Conservation (phyloP, 2,113 vertebrate species). For the Mohoua ochrocephala region DNA sequence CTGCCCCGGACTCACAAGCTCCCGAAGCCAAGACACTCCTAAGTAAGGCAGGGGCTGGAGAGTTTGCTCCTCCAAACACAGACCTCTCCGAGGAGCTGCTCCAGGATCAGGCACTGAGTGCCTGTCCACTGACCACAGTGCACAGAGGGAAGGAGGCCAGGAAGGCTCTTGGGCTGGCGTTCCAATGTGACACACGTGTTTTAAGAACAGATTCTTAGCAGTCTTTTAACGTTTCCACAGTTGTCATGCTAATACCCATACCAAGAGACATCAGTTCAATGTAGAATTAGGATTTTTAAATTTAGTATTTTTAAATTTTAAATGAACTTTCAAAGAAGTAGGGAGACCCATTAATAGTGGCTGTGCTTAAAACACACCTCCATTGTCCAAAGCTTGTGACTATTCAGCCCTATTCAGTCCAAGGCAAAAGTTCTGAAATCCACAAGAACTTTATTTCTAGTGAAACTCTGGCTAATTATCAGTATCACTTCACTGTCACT, state of each 20-base stretch:
- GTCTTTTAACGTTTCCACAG: background rate
- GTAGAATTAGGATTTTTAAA: background rate
- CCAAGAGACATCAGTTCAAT: background rate
- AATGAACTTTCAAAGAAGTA: background rate
- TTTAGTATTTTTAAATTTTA: background rate
- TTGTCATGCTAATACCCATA: too few species aligned
- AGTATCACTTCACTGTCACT: background rate
- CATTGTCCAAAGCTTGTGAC: accelerated
- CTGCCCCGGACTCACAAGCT: background rate
- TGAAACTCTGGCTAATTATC: background rate
- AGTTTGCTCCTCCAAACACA: too few species aligned
- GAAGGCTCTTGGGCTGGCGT: background rate
- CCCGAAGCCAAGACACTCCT: background rate
- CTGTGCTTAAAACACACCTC: background rate
- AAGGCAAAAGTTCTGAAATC: background rate
- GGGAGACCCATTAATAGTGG: background rate
- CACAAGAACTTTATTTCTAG: background rate
- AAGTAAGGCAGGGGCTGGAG: background rate
- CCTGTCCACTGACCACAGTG: background rate
- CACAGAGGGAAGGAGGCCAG: background rate
- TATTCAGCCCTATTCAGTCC: background rate
- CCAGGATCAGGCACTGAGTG: background rate
- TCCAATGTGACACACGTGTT: background rate
- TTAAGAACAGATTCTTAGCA: background rate
- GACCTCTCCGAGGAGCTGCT: background rate